phyloP scores from a whole-genome alignment of 2,113 vertebrate genomes.

The Laterallus jamaicensis region DNA sequence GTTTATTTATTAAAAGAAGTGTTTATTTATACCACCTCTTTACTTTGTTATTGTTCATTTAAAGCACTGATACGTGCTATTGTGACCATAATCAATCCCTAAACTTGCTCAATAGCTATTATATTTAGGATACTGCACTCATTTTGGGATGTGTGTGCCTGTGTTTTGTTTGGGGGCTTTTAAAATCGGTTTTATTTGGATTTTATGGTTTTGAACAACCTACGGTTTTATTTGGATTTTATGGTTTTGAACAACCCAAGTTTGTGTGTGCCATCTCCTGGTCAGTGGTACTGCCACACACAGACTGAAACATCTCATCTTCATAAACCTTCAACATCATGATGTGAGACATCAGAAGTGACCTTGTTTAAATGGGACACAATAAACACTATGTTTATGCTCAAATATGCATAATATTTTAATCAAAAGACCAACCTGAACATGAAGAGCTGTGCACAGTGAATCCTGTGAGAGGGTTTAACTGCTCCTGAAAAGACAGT shows the following conservation, averaged over 20 bases:
- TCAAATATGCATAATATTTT: not conserved
- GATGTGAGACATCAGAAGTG: not conserved
- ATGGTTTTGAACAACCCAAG: not conserved
- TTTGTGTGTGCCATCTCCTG: not conserved
- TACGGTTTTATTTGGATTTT: not conserved
- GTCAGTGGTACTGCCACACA: not conserved
- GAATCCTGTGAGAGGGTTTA: not conserved
- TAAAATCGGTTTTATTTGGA: not conserved
- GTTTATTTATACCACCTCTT: not conserved
- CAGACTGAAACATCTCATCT: not conserved
- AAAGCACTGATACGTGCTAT: not conserved
- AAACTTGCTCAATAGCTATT: not conserved
- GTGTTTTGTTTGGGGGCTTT: not conserved
- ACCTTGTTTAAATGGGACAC: not conserved
- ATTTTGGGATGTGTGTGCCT: not conserved
- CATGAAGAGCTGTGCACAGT: not conserved
- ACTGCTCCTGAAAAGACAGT: not conserved
- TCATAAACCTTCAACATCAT: not conserved
- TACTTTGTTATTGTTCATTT: not conserved
- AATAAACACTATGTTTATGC: not conserved
- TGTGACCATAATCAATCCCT: not conserved
- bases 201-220: not conserved
- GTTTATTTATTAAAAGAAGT: not conserved
- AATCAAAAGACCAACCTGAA: not conserved
- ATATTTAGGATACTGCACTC: not conserved